Conservation (phyloP, 1,140 invertebrate species). For the Chrysomallon squamiferum region DNA sequence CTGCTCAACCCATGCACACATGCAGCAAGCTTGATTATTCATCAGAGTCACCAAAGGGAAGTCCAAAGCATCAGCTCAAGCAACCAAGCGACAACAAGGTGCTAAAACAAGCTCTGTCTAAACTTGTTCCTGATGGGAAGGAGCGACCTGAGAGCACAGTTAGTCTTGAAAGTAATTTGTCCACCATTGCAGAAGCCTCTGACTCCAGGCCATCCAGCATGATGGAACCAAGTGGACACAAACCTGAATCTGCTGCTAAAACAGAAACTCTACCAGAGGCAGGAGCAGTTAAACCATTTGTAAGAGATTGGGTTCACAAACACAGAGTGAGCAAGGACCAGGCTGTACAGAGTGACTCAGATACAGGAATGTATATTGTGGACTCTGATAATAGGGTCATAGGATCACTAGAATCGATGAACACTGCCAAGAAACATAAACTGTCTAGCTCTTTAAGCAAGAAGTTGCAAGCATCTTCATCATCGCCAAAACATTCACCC, state of each 20-base stretch:
- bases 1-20: conserved; percentile 32
- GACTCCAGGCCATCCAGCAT: conserved; percentile 49
- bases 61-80: conserved; percentile 23
- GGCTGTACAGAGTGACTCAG: conserved; percentile 7
- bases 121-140: conserved; percentile 31
- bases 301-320: conserved; percentile 56
- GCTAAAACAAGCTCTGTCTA: conserved; percentile 28
- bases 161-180: conserved; percentile 46
- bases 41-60: conserved; percentile 10
- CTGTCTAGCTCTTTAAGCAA: conserved; percentile 26
- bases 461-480: conserved; percentile 27
- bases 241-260: conserved; percentile 4
- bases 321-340: conserved; percentile 29
- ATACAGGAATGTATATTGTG: conserved; percentile 22
- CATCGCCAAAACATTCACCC: conserved; percentile 41
- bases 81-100: conserved; percentile 22
- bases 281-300: conserved; percentile 50
- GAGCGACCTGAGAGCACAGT: conserved; percentile 45
- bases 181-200: conserved; percentile 35
- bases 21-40: conserved; percentile 24
- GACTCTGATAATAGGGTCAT: conserved; percentile 22
- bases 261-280: not conserved
- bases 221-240: conserved; percentile 17
- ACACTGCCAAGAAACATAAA: conserved; percentile 27
- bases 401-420: conserved; percentile 19